A percentile compares a stretch with the other conserved stretches of the same genome.
phyloP scores from a whole-genome alignment of 2,797 vertebrate genomes.

The Smutsia temminckii region DNA sequence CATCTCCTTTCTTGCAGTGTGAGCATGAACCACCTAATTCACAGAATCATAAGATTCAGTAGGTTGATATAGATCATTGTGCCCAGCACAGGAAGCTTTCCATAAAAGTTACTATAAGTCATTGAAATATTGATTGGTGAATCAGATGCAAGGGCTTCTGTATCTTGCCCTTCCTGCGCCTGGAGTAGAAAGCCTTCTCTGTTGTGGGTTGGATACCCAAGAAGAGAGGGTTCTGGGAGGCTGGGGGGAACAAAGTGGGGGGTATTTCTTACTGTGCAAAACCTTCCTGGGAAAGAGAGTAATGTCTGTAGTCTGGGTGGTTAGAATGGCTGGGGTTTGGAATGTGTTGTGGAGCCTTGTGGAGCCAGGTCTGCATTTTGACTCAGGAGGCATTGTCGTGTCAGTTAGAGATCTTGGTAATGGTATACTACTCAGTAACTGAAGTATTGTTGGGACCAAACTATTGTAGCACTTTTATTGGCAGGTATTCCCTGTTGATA shows the following conservation, averaged over 20 bases:
- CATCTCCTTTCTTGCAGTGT: background rate
- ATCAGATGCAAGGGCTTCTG: background rate
- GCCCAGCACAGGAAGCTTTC: background rate
- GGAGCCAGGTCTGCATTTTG: background rate
- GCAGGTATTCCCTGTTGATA: constrained; percentile 45
- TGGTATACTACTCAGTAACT: constrained; percentile 9
- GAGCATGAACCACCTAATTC: background rate
- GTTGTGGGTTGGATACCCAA: background rate
- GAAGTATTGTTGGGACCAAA: constrained; percentile 42
- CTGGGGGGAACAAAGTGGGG: background rate
- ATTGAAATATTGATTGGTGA: background rate
- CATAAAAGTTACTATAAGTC: background rate
- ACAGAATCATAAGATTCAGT: background rate
- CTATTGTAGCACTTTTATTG: constrained; percentile 46
- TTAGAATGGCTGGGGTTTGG: background rate
- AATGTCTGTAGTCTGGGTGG: background rate
- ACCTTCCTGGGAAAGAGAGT: background rate
- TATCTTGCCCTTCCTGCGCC: background rate
- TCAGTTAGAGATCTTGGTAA: constrained; percentile 26
- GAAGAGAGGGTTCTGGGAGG: background rate
- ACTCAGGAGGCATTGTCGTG: background rate
- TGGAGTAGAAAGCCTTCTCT: background rate
- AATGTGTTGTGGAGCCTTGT: background rate
- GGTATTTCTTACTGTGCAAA: background rate
- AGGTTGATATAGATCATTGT: background rate